Base-by-base conservation (phyloP, 2,797 vertebrate genomes). In the Podargus strigoides region DNA sequence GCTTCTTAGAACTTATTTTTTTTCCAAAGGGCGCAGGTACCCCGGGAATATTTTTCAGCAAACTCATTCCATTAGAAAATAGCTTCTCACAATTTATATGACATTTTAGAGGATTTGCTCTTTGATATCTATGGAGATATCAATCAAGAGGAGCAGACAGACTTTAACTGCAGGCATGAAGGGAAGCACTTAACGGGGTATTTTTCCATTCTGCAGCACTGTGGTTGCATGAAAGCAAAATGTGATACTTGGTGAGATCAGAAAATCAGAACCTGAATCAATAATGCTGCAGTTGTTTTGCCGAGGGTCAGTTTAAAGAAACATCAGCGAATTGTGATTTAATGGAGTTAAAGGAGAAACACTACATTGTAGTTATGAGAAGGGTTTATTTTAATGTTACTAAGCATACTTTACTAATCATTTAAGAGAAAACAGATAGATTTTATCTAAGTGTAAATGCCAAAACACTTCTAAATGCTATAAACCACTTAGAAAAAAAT, bases 211-310 rank as follows among this genome's bases (percentile, higher is more conserved):
- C 73, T 91, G 87, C 16, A 60, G 66, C 32, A 59, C 69, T 92
- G 94, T 91, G 91, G 87, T 90, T 96, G 87, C 92, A 86, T 76
- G 87, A 91, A 96, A 92, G 94, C 91, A 97, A 88, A 97, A 97
- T 94, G 76, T 96, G 94, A 97, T 96, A 95, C 89, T 91, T 76
- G 82, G 18, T 97, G 95, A 97, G 94, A 96, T 97, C 91, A 96
- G 94, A 96, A 97, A 92, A 94, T 93, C 89, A 84, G 91, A 95
- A 96, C 66, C 73, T 66, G 76, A 78, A 97, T 97, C 96, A 81
- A 97, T 97, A 95, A 79, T 21, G 81, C 91, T 94, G 94, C 94
- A 96, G 92, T 91, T 78, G 50, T 93, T 94, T 94, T 24, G 3
- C 39, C 42, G 36, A 85, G 46, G 50, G 69, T 84, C 58, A 34